phyloP scores from a whole-genome alignment of 1,140 invertebrate species.

The Hetaerina americana region DNA sequence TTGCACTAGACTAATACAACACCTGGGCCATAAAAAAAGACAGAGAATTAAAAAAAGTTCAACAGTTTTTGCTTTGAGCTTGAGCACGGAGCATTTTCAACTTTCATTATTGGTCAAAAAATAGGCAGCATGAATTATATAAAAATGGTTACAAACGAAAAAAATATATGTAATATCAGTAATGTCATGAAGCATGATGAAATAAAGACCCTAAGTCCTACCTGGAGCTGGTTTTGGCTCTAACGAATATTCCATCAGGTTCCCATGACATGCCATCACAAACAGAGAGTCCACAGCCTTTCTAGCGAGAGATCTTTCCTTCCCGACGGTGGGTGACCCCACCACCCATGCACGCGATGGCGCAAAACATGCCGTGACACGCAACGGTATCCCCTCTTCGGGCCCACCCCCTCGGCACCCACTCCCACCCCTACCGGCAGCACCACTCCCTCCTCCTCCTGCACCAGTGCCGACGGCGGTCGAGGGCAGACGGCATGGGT shows the following conservation, averaged over 20 bases:
- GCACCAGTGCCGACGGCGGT: constrained; percentile 47
- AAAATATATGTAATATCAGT: not conserved
- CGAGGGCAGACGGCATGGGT: constrained; percentile 45
- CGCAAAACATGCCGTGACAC: constrained; percentile 66
- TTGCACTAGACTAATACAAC: too few species aligned
- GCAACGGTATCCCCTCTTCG: constrained; percentile 47
- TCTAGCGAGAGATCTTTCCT: constrained; percentile 36
- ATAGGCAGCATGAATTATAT: constrained; percentile 7
- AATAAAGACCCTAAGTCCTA: constrained; percentile 25
- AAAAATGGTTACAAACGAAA: constrained; percentile 2
- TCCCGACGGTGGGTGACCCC: constrained; percentile 31
- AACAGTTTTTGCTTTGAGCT: too few species aligned
- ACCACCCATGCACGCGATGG: constrained; percentile 55
- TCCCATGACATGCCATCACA: constrained; percentile 76
- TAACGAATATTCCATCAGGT: constrained; percentile 79
- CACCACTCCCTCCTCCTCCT: constrained; percentile 65
- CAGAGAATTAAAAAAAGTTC: too few species aligned
- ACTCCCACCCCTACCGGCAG: constrained; percentile 55
- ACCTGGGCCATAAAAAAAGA: too few species aligned
- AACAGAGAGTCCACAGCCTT: constrained; percentile 71
- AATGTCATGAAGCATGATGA: constrained; percentile 1
- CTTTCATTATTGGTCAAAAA: too few species aligned
- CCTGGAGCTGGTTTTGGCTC: constrained; percentile 62
- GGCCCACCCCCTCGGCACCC: constrained; percentile 45
- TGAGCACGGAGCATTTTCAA: too few species aligned